Evolutionary conservation across 2,888 invertebrate genomes (phyloP).

Genomic region (Eurytoma adleriae): DNA sequence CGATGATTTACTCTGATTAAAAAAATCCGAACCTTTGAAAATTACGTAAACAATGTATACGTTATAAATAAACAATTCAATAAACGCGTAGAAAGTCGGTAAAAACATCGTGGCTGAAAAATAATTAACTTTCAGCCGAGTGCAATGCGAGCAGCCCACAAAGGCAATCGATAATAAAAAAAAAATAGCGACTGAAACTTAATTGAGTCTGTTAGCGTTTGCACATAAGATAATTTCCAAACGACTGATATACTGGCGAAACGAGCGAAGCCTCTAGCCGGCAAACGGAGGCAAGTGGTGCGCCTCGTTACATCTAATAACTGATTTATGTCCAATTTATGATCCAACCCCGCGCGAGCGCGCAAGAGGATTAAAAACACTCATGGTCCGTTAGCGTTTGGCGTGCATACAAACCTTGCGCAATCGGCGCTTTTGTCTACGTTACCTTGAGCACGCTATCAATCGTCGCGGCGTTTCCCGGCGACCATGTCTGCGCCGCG

Average conservation of each 20-base stretch:
- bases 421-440: not conserved
- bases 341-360: not conserved
- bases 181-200: not conserved
- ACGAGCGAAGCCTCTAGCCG: not conserved
- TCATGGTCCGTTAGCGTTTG: not conserved
- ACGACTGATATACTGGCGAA: not conserved
- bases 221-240: conserved; percentile 12
- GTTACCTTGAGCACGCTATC: conserved; percentile 67
- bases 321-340: not conserved
- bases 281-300: too few relatives aligned
- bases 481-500: conserved; percentile 66
- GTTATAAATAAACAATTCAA: not conserved
- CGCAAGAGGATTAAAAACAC: not conserved
- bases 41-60: not conserved
- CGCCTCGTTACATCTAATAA: conserved; percentile 31
- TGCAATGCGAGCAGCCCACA: not conserved
- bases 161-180: not conserved
- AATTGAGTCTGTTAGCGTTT: conserved; percentile 20
- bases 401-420: not conserved
- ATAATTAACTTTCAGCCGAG: conserved; percentile 16
- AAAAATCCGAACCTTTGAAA: not conserved
- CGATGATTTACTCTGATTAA: too few relatives aligned
- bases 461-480: conserved; percentile 65
- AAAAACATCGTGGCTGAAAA: conserved; percentile 11
- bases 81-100: conserved; percentile 3